Percentiles rank a stretch among this genome's conserved stretches.
Evolutionary conservation across 2,113 vertebrate species (phyloP).

Genomic region (Bucco capensis): DNA sequence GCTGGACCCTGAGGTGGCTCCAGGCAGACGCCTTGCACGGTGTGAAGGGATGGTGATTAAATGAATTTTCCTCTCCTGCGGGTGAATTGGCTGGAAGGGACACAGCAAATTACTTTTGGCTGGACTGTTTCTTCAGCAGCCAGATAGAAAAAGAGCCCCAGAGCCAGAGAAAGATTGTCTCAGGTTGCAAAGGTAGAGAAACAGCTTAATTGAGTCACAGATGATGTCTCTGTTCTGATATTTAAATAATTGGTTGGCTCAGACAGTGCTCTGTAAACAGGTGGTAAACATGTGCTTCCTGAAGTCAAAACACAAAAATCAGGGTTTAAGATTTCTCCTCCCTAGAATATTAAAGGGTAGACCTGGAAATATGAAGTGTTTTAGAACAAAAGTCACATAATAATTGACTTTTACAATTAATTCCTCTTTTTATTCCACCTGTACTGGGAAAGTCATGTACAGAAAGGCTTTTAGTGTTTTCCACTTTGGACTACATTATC

Average conservation of each 20-base stretch:
- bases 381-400: not conserved
- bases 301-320: constrained; percentile 18
- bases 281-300: not conserved
- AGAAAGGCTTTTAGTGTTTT: not conserved
- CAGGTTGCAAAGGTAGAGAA: not conserved
- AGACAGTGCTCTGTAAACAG: not conserved
- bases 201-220: not conserved
- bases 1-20: not conserved
- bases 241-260: not conserved
- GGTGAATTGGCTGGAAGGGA: not conserved
- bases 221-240: not conserved
- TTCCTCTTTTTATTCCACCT: not conserved
- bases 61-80: not conserved
- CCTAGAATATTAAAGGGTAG: not conserved
- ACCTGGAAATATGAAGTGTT: not conserved
- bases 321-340: not conserved
- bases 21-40: not conserved
- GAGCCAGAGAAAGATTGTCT: not conserved
- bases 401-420: not conserved
- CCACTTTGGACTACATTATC: not conserved
- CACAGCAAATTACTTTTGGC: not conserved
- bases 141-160: not conserved
- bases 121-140: not conserved
- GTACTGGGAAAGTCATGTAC: not conserved
- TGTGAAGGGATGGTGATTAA: not conserved